Evolutionary conservation across 2,113 vertebrate species (phyloP).

Genomic region (Pluvialis apricaria): DNA sequence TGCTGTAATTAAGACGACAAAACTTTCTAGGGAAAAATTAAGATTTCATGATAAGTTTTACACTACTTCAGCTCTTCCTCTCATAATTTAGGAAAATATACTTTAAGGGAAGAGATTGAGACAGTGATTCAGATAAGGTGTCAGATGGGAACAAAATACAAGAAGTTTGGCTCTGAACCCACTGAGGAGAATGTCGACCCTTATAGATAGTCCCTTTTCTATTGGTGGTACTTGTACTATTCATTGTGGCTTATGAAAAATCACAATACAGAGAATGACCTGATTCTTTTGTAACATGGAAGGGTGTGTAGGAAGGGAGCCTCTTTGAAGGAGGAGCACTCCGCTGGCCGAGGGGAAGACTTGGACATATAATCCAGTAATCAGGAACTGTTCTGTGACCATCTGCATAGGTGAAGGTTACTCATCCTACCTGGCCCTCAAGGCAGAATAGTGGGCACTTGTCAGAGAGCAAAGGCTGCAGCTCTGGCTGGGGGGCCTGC

Average conservation of each 20-base stretch:
- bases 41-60: neutral
- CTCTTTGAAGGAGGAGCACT: no score
- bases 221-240: neutral
- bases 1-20: neutral
- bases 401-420: no score
- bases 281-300: neutral
- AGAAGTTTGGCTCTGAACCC: neutral
- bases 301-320: neutral
- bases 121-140: constrained; percentile 2
- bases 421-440: no score
- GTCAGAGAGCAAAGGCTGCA: no score
- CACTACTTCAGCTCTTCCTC: neutral
- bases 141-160: neutral
- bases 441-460: no score
- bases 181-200: neutral
- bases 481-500: no score
- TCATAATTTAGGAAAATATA: constrained; percentile 18
- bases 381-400: no score
- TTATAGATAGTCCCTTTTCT: neutral
- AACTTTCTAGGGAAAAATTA: neutral
- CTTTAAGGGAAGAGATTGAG: neutral
- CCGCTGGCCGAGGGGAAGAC: no score
- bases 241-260: neutral
- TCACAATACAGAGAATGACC: neutral
- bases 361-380: no score